Conservation (phyloP, 2,888 invertebrate species). For the Cosmorhoe ocellata region DNA sequence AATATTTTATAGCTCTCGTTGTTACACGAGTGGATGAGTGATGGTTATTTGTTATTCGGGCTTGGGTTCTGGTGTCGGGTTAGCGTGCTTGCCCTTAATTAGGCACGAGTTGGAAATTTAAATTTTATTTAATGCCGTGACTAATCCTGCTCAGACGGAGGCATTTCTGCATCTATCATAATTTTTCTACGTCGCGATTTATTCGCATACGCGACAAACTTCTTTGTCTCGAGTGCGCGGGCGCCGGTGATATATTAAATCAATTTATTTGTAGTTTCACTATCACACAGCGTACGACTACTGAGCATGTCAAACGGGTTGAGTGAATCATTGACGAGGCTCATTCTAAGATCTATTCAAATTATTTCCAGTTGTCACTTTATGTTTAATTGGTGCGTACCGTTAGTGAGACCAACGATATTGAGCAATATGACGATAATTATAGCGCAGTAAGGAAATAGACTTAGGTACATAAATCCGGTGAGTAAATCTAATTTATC, state of each 20-base stretch:
- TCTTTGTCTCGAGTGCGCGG: constrained; percentile 54
- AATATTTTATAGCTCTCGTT: constrained; percentile 48
- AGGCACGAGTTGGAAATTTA: constrained; percentile 59
- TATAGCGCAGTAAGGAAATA: too few species aligned
- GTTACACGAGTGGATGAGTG: constrained; percentile 38
- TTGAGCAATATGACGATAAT: too few species aligned
- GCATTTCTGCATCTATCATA: constrained; percentile 74
- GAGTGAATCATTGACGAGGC: constrained; percentile 58
- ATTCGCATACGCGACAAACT: constrained; percentile 71
- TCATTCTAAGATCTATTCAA: constrained; percentile 53
- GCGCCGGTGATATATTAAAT: constrained; percentile 58
- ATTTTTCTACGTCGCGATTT: constrained; percentile 81
- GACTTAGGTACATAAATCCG: too few species aligned
- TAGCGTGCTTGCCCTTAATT: constrained; percentile 66
- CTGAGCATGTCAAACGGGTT: constrained; percentile 47
- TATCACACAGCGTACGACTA: constrained; percentile 51
- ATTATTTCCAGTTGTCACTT: constrained; percentile 42
- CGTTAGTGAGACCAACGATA: too few species aligned
- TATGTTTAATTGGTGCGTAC: constrained; percentile 51
- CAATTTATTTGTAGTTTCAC: constrained; percentile 63
- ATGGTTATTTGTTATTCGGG: constrained; percentile 51
- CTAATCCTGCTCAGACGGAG: constrained; percentile 61
- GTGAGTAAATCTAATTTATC: too few species aligned
- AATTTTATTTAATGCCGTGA: constrained; percentile 74
- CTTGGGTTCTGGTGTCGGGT: constrained; percentile 48